Base-by-base conservation (phyloP, 2,888 invertebrate genomes). In the Drosophila affinis region DNA sequence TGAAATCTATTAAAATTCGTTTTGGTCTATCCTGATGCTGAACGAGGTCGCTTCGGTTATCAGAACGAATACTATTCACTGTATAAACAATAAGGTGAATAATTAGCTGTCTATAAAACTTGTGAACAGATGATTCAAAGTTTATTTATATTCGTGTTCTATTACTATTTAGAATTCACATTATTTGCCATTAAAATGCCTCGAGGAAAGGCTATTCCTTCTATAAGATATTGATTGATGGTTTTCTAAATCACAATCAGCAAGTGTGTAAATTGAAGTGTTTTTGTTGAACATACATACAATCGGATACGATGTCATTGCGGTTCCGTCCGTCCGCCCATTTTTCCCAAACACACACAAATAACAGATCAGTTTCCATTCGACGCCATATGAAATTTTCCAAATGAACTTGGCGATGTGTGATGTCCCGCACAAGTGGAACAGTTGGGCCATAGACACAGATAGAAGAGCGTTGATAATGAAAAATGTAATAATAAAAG, bases 381-480 rank as follows among this genome's bases (percentile, higher is more conserved):
- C 32, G n/a, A 9, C 52, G 24, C 45, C 56, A 27, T n/a, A 27
- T n/a, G 27, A 45, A 29, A 21, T 47, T 70, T 64, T 75, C 69
- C 62, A 69, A 69, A 63, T 75, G 61, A 55, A 72, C 80, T 77
- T 74, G 70, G 29, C 77, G 80, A 69, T 59, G 45, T 62, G 57
- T 39, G 39, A 39, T 39, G 39, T 39, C 54, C 45, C 7, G 27
- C 45, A 59, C 29, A 48, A 39, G 39, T 39, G 27, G 24, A 47
- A 58, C 53, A 63, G 44, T 24, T 47, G 17, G 7, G 39, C 39
- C 62, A 32, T 14, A 47, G 39, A 62, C 46, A 61, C 27, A 52
- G 46, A 60, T 24, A 55, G 18, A 45, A 45, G 44, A 52, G 52
- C 69, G 59, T 63, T 78, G 81, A 87, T 80, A 87, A 80, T 82